Conservation (phyloP, 2,113 vertebrate genomes). For the Pimephales promelas region DNA sequence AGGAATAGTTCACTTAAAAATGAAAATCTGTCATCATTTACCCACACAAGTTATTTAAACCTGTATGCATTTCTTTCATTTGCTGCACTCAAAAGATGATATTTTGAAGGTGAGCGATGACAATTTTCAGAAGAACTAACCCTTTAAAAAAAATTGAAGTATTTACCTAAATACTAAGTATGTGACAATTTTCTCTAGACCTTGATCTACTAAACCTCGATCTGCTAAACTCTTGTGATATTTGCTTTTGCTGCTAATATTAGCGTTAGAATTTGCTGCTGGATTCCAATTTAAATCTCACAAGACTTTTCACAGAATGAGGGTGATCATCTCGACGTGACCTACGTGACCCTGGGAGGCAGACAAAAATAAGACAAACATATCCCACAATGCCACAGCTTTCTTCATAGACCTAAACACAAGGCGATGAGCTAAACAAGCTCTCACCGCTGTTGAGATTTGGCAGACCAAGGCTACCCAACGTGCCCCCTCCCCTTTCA, state of each 20-base stretch:
- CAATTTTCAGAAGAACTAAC: too few species aligned
- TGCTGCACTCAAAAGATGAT: too few species aligned
- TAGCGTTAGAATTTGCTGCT: too few species aligned
- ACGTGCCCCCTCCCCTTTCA: conserved; percentile 17
- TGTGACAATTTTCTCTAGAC: conserved; percentile 27
- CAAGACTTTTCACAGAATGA: conserved; percentile 6
- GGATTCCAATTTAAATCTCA: conserved; percentile 6
- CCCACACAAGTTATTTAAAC: too few species aligned
- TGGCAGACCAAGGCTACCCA: conserved; percentile 52
- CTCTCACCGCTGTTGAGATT: conserved; percentile 42
- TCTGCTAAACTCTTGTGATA: not conserved
- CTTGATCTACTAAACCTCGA: conserved; percentile 27
- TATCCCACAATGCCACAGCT: conserved; percentile 42
- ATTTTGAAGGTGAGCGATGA: too few species aligned
- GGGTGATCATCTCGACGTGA: conserved; percentile 1
- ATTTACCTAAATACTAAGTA: not conserved
- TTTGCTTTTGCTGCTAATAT: not conserved
- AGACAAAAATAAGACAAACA: conserved; percentile 55
- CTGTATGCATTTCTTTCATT: too few species aligned
- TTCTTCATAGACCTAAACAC: conserved; percentile 44
- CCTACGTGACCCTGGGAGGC: not conserved
- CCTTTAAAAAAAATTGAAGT: too few species aligned
- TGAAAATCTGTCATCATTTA: too few species aligned
- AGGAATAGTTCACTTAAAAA: too few species aligned
- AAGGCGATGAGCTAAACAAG: conserved; percentile 56